Evolutionary conservation across 2,888 invertebrate genomes (phyloP), one percentile per base, ranked within the genome.

Genomic region (Dione juno): DNA sequence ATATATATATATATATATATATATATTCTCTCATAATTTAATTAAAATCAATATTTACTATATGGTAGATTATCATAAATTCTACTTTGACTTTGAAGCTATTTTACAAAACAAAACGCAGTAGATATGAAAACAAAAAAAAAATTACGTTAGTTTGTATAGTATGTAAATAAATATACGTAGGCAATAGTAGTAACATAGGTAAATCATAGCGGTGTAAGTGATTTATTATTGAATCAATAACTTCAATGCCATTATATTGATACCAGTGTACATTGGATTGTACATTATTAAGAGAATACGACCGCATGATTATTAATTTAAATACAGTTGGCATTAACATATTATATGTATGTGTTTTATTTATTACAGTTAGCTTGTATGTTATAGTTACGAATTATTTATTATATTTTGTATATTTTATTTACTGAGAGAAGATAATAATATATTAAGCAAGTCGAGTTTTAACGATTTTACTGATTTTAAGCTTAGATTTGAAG

Each of bases 151-250:
- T 35, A 35, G 16, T 28, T n/a, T 0, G 6, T 45, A 14, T 43
- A 45, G 35, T 45, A n/a, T 11, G n/a, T 61, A 28, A 11, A 40
- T 1, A 7, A 45, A 6, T 1, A 11, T 11, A 28, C n/a, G 50
- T 19, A 14, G 21, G 21, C 28, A 28, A 45, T 45, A 45, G 61
- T 61, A 45, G 0, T n/a, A 0, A 45, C 45, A 16, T n/a, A 35
- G 45, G 61, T 45, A 45, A 65, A 57, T 57, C 35, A 48, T 14
- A 48, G 66, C 48, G 57, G 67, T 67, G 41, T 53, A 41, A 41
- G n/a, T 58, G 21, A 67, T 67, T 58, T 67, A 67, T 58, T 67
- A 67, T 67, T 16, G 37, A 67, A 58, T 58, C 45, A 67, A 67
- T 67, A 50, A 67, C 67, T 67, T 58, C 57, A 48, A 58, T 58